phyloP scores from a whole-genome alignment of 2,797 vertebrate genomes.

The Botia kubotai region DNA sequence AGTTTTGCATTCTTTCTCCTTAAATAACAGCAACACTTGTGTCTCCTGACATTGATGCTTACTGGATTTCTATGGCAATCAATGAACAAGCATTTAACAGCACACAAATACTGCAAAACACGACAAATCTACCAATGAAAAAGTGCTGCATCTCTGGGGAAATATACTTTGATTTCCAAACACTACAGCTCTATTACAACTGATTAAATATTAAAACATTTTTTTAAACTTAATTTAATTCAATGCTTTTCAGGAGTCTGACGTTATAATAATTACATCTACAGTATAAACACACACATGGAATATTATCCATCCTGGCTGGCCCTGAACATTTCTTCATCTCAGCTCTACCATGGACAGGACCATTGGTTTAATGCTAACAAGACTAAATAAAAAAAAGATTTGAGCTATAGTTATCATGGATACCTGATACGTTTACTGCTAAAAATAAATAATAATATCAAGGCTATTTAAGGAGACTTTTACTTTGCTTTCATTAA shows the following conservation, averaged over 20 bases:
- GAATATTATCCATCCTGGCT: background rate
- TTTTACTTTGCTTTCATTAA: background rate
- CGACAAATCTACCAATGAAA: no score
- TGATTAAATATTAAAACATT: no score
- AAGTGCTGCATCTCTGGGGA: no score
- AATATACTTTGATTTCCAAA: no score
- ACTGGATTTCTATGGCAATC: no score
- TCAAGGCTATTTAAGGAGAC: slow-evolving; percentile 8
- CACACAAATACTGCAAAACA: no score
- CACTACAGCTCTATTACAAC: no score
- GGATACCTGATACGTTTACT: slow-evolving; percentile 28
- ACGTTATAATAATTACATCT: background rate
- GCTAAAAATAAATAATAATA: slow-evolving; percentile 34
- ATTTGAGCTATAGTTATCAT: slow-evolving; percentile 28
- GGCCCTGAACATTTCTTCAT: slow-evolving; percentile 31
- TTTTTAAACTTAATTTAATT: no score
- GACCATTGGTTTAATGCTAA: slow-evolving; percentile 3
- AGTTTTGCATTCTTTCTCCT: no score
- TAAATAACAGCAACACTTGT: no score
- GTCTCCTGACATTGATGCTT: no score
- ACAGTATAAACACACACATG: slow-evolving; percentile 33
- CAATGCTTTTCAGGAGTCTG: background rate
- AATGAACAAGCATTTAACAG: no score
- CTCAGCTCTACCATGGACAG: background rate
- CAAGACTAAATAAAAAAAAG: slow-evolving; percentile 44